Conservation (phyloP, 2,113 vertebrate genomes). For the Chascanopsetta lugubris region DNA sequence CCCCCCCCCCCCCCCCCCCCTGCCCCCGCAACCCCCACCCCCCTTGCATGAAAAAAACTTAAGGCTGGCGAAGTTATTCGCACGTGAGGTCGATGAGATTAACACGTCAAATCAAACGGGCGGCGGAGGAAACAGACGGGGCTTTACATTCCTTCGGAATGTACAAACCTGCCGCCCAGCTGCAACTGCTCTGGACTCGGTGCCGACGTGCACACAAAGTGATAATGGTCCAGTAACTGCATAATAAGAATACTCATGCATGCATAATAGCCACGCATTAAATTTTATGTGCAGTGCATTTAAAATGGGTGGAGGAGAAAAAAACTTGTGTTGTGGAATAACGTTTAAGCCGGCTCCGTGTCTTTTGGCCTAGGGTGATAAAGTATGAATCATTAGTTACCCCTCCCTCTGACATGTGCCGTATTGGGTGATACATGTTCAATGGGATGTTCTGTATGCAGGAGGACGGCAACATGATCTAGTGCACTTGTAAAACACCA, state of each 20-base stretch:
- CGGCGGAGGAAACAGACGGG: slow-evolving; percentile 11
- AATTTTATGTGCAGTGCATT: slow-evolving; percentile 20
- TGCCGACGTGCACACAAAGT: slow-evolving; percentile 1
- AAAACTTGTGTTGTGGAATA: background rate
- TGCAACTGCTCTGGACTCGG: slow-evolving; percentile 18
- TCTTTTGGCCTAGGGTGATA: background rate
- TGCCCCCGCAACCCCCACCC: slow-evolving; percentile 59
- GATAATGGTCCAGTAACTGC: slow-evolving; percentile 16
- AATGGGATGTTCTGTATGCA: slow-evolving; percentile 17
- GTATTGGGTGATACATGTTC: slow-evolving; percentile 36
- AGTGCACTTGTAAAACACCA: slow-evolving; percentile 36
- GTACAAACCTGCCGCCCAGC: slow-evolving; percentile 27
- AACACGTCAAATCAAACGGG: slow-evolving; percentile 50
- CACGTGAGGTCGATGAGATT: slow-evolving; percentile 61
- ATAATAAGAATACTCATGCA: slow-evolving; percentile 22
- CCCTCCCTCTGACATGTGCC: slow-evolving; percentile 17
- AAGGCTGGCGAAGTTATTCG: slow-evolving; percentile 67
- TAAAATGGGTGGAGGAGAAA: slow-evolving; percentile 2
- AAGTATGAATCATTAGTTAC: slow-evolving; percentile 32
- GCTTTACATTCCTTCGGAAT: slow-evolving; percentile 26
- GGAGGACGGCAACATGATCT: slow-evolving; percentile 7
- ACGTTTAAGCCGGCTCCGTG: slow-evolving; percentile 13
- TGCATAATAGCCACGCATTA: slow-evolving; percentile 11
- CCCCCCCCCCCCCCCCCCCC: slow-evolving; percentile 47
- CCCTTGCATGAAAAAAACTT: slow-evolving; percentile 67